Evolutionary conservation across 2,113 vertebrate genomes (phyloP).

Genomic region (Prionailurus bengalensis): DNA sequence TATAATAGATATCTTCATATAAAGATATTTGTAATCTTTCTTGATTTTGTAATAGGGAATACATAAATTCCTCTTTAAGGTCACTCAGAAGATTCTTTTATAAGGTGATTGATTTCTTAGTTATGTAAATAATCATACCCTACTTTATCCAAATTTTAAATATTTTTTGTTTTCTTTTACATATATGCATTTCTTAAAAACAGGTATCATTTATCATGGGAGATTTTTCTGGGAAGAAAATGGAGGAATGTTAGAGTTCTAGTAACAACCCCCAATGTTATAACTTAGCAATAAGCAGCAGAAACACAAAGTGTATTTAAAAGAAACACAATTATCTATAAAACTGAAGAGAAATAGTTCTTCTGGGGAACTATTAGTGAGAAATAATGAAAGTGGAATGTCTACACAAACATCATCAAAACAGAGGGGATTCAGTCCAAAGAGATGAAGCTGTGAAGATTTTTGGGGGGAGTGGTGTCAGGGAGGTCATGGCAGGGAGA

Average conservation of each 20-base stretch:
- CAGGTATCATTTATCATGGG: neutral
- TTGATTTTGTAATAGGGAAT: neutral
- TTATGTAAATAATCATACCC: neutral
- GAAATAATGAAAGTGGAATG: slow-evolving; percentile 54
- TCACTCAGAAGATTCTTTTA: slow-evolving; percentile 3
- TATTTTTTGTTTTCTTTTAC: slow-evolving; percentile 47
- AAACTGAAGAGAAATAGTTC: slow-evolving; percentile 33
- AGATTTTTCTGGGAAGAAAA: slow-evolving; percentile 16
- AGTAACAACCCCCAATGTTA: neutral
- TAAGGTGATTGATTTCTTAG: slow-evolving; percentile 14
- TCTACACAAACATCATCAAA: neutral
- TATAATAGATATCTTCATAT: neutral
- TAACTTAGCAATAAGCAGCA: neutral
- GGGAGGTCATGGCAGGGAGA: neutral
- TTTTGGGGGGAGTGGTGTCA: fast-evolving
- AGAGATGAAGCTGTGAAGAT: slow-evolving; percentile 6
- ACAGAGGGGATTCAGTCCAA: neutral
- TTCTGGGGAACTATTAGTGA: neutral
- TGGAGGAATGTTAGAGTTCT: neutral
- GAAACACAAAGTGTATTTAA: slow-evolving; percentile 39
- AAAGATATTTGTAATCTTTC: slow-evolving; percentile 33
- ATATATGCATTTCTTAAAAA: slow-evolving; percentile 45
- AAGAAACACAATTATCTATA: slow-evolving; percentile 39
- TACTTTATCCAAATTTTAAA: slow-evolving; percentile 13
- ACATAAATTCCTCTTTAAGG: slow-evolving; percentile 7